phyloP scores from a whole-genome alignment of 2,797 vertebrate genomes.

The Yasuhikotakia modesta region DNA sequence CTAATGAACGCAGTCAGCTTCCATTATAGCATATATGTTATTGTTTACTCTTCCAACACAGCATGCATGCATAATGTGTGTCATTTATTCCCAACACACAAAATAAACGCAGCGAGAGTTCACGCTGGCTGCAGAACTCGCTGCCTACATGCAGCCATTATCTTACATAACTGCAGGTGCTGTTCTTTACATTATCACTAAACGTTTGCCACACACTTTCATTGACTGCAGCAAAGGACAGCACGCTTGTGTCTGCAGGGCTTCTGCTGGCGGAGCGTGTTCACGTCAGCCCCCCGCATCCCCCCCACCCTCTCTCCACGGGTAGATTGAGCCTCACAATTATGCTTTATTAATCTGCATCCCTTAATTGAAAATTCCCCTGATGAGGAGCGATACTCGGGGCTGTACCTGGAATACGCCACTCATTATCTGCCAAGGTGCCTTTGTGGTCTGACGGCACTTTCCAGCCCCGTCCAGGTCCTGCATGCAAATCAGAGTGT shows the following conservation, averaged over 20 bases:
- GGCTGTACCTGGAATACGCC: constrained; percentile 76
- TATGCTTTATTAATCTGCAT: constrained; percentile 86
- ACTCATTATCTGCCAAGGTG: constrained; percentile 85
- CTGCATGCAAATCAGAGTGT: constrained; percentile 60
- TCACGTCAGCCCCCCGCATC: constrained; percentile 42
- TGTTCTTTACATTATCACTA: constrained; percentile 19
- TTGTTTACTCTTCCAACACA: constrained; percentile 25
- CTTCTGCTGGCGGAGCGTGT: constrained; percentile 18
- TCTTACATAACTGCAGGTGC: constrained; percentile 35
- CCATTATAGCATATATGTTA: too few relatives aligned
- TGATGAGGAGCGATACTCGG: constrained; percentile 64
- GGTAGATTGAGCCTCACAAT: constrained; percentile 70
- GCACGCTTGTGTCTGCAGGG: constrained; percentile 33
- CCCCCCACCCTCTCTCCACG: constrained; percentile 51
- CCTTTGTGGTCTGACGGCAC: constrained; percentile 74
- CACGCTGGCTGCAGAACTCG: constrained; percentile 69
- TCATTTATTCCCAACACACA: constrained; percentile 11
- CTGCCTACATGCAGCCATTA: constrained; percentile 61
- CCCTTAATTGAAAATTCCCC: constrained; percentile 83
- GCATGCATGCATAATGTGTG: constrained; percentile 3
- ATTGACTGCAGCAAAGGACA: constrained; percentile 31
- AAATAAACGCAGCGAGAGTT: constrained; percentile 27
- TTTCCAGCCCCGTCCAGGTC: constrained; percentile 46
- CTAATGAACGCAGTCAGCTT: background rate
- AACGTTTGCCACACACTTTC: background rate